Evolutionary conservation across 2,113 vertebrate genomes (phyloP), one percentile per base, ranked within the genome.

Genomic region (Mobula birostris): DNA sequence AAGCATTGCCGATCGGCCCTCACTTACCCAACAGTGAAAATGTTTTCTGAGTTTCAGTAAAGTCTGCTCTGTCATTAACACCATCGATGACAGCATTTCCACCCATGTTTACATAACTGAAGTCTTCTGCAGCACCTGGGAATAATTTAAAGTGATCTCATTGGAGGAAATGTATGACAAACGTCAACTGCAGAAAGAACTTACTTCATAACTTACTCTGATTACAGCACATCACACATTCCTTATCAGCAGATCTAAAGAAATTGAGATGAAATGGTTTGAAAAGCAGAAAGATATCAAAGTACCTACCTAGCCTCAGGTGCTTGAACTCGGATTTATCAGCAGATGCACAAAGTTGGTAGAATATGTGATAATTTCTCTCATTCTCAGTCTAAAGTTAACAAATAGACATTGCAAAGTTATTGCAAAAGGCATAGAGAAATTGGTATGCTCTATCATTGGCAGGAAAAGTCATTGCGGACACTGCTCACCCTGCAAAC

Each of bases 281-380:
- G 21, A 21, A 9, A n/a, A 2, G 32, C 76, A 63, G 70, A 15
- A 76, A 68, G 79, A 85, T 48, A 72, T 94, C 36, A 14, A 68
- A 36, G 95, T 85, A 97, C 99, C 36, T 97, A 99, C 99, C 96
- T 95, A 99, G 94, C 95, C 97, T 97, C 29, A 99, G 97, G 94
- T 96, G 96, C 95, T 97, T 97, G 95, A 99, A 99, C 95, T 98
- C 97, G 4, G 97, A 97, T 48, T 97, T 96, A 85, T 95, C 95
- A 58, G 98, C 98, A 94, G 98, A 99, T 48, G 98, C 97, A 95
- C 99, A 99, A 95, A 99, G 94, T 95, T 99, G 99, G 95, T 99
- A 99, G 96, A 99, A 99, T 95, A 99, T 98, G 95, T 99, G 99
- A 94, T 99, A 99, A 96, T 99, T 99, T 94, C 98, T 97, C 96